phyloP scores from a whole-genome alignment of 2,888 invertebrate genomes.

The Drosophila recens region DNA sequence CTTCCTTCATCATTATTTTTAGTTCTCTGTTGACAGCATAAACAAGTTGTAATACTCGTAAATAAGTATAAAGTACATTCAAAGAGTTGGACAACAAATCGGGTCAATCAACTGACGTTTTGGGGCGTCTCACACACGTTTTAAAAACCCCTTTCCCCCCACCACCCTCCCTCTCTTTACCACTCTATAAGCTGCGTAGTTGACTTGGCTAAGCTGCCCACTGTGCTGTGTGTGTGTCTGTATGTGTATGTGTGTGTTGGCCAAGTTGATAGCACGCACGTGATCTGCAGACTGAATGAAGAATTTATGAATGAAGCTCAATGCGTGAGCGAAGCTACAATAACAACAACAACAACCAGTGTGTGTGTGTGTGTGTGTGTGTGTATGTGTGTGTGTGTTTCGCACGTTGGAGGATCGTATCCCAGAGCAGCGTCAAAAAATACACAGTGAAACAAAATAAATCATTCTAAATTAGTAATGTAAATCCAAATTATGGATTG shows the following conservation, averaged over 20 bases:
- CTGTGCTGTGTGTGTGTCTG: conserved; percentile 15
- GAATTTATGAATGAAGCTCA: conserved; percentile 72
- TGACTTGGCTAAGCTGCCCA: conserved; percentile 36
- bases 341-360: conserved; percentile 1
- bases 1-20: background rate
- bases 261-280: conserved; percentile 69
- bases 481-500: too few relatives aligned
- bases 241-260: conserved; percentile 29
- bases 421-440: background rate
- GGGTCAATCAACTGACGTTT: conserved; percentile 59
- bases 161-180: background rate
- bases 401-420: conserved; percentile 45
- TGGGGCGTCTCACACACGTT: conserved; percentile 20
- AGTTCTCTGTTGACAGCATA: background rate
- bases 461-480: too few relatives aligned
- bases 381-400: conserved; percentile 20
- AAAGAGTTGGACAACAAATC: conserved; percentile 54
- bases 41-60: conserved; percentile 27
- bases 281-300: conserved; percentile 75
- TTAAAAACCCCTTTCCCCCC: background rate
- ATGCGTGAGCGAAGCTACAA: conserved; percentile 54
- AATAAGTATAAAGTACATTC: conserved; percentile 31
- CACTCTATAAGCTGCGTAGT: background rate
- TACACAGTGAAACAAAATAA: background rate
- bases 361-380: conserved; percentile 8